phyloP scores from a whole-genome alignment of 2,888 invertebrate genomes.

The Caenorhabditis plicata region DNA sequence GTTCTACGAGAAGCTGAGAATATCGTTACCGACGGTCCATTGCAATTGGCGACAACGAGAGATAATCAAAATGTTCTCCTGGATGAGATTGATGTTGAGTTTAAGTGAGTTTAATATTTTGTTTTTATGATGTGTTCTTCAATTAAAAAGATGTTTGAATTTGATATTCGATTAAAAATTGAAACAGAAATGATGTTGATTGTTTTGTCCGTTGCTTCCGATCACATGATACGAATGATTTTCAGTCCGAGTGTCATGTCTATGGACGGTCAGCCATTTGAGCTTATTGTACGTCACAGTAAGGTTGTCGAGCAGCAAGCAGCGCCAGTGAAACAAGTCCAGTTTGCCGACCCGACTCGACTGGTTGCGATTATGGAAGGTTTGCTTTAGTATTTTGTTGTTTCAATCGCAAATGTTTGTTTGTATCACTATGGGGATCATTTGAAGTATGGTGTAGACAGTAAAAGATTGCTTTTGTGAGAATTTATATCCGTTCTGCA shows the following conservation, averaged over 20 bases:
- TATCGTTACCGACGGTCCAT: constrained; percentile 45
- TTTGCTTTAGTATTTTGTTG: too few relatives aligned
- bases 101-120: constrained; percentile 16
- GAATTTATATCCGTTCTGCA: too few relatives aligned
- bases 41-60: constrained; percentile 28
- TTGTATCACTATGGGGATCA: too few relatives aligned
- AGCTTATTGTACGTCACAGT: constrained; percentile 59
- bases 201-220: not conserved
- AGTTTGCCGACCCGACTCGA: constrained; percentile 3
- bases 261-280: constrained; percentile 47
- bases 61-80: constrained; percentile 42
- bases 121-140: constrained; percentile 9
- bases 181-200: not conserved
- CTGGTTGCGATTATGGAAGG: constrained; percentile 31
- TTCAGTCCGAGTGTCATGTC: constrained; percentile 15
- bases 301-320: constrained; percentile 48
- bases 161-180: too few relatives aligned
- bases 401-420: too few relatives aligned
- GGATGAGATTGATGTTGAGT: constrained; percentile 51
- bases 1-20: constrained; percentile 48
- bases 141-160: too few relatives aligned
- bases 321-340: constrained; percentile 22
- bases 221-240: constrained; percentile 1
- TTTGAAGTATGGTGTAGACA: too few relatives aligned
- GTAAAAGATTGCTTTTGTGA: too few relatives aligned